Percentiles rank a stretch among this genome's conserved stretches.
Evolutionary conservation across 2,888 invertebrate species (phyloP).

Genomic region (Camponotus fellah): DNA sequence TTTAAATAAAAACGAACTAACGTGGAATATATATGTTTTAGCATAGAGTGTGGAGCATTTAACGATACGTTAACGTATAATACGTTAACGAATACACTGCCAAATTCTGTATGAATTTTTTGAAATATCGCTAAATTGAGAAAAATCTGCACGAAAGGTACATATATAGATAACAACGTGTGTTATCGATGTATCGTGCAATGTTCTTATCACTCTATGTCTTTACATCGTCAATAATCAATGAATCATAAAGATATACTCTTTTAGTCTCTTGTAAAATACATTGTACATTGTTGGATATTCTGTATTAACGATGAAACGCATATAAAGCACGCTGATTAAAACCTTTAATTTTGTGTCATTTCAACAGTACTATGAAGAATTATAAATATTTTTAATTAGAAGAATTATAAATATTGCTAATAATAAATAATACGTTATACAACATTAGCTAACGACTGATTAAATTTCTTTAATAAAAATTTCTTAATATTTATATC

Average conservation of each 20-base stretch:
- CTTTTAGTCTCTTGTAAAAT: constrained; percentile 31
- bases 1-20: neutral
- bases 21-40: neutral
- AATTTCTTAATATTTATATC: neutral
- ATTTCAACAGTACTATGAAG: neutral
- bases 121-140: neutral
- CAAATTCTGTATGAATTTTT: constrained; percentile 16
- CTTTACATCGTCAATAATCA: neutral
- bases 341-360: constrained; percentile 11
- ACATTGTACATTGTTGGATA: constrained; percentile 13
- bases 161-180: neutral
- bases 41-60: neutral
- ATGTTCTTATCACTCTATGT: neutral
- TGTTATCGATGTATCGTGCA: neutral
- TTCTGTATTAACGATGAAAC: constrained; percentile 20
- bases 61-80: neutral
- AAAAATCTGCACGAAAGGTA: neutral
- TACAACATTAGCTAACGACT: neutral
- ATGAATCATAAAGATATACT: neutral
- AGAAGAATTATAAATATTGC: neutral
- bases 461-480: neutral
- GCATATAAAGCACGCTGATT: constrained; percentile 35
- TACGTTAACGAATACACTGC: constrained; percentile 26
- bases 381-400: neutral
- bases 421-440: neutral